Percentiles rank a stretch among this genome's conserved stretches.
Evolutionary conservation across 2,797 vertebrate species (phyloP).

Genomic region (Esox lucius): DNA sequence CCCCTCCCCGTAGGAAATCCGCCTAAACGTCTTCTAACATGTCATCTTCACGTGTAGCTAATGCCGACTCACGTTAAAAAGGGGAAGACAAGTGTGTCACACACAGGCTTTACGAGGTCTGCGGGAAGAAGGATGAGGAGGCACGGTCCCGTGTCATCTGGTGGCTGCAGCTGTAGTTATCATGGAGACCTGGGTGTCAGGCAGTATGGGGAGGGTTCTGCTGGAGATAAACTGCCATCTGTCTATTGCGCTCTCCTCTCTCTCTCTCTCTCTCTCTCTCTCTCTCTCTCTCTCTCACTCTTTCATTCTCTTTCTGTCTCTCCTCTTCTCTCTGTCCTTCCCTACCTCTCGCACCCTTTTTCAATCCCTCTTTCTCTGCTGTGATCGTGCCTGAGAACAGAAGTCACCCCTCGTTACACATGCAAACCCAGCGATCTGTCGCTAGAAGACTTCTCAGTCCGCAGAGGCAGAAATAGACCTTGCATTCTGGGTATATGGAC

Average conservation of each 20-base stretch:
- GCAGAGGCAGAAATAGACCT: neutral
- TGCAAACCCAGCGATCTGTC: neutral
- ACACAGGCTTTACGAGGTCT: neutral
- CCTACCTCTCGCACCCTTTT: neutral
- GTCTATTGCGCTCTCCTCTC: constrained; percentile 16
- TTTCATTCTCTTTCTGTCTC: too few relatives aligned
- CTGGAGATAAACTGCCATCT: constrained; percentile 7
- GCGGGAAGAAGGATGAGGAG: neutral
- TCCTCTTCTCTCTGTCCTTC: constrained; percentile 48
- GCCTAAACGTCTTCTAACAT: too few relatives aligned
- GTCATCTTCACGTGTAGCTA: neutral
- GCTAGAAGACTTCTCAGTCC: neutral
- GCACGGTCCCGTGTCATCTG: neutral
- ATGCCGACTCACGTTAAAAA: neutral
- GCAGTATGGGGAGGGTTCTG: neutral
- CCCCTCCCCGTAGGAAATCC: too few relatives aligned
- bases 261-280: neutral
- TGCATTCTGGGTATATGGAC: neutral
- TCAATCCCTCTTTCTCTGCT: neutral
- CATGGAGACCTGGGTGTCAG: neutral
- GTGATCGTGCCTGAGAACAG: neutral
- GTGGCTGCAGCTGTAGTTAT: constrained; percentile 4
- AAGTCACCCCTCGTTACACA: neutral
- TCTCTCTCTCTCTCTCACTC: neutral
- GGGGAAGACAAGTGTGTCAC: neutral